Evolutionary conservation across 2,888 invertebrate genomes (phyloP), one percentile per base, ranked within the genome.

Genomic region (Lochmaea crataegi): DNA sequence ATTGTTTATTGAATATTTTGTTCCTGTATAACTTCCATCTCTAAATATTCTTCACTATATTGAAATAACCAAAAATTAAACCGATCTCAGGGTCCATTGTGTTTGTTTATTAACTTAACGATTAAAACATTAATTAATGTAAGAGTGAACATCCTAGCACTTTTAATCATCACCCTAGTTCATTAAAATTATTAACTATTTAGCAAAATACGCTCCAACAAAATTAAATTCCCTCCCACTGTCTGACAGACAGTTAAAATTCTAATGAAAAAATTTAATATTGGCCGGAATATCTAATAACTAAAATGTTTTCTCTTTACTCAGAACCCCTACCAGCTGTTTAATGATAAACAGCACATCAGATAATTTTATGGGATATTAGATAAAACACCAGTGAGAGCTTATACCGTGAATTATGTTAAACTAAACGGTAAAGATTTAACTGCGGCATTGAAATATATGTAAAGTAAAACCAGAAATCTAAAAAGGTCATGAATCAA

Each of bases 141-240:
- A 16, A 53, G 9, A 48, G 12, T 5, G 4, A 14, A 53, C 51
- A n/a, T 16, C 51, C 2, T 53, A 53, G 1, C 51, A 53, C 51
- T 53, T 58, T 38, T 58, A n/a, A 58, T 58, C 38, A 58, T 58
- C 32, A 32, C 26, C 32, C 32, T n/a, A 26, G 32, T 32, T 58
- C 58, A 32, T 58, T 58, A 58, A 38, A 58, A 58, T 32, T 58
- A 58, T 58, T 58, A 58, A 58, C n/a, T 18, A 16, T 56, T 56
- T 56, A 56, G 16, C 32, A 53, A 57, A 45, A 65, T 45, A 57
- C 16, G 57, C 57, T 56, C 38, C 53, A 58, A 45, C 65, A 11
- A 70, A 70, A 70, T 70, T 70, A 12, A 65, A 70, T 65, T 58
- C 70, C 65, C 65, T 65, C 70, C 70, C 63, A 70, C 65, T 42